phyloP scores from a whole-genome alignment of 2,797 vertebrate genomes.

The Argentina silus region DNA sequence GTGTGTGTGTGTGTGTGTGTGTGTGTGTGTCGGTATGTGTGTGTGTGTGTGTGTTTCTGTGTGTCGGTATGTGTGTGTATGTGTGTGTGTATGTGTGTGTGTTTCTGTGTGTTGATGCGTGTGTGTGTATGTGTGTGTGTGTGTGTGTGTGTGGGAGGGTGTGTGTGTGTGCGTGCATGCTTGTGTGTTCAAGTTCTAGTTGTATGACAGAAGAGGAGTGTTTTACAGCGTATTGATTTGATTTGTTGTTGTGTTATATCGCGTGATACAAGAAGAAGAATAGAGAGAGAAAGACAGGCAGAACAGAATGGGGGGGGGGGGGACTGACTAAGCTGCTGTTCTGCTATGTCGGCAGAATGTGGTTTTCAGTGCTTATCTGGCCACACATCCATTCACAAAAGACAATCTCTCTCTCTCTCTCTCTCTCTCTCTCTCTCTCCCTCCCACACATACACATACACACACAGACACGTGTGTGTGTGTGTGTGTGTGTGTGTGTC shows the following conservation, averaged over 20 bases:
- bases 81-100: conserved; percentile 30
- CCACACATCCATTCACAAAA: conserved; percentile 4
- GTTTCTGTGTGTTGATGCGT: background rate
- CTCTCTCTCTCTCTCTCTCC: too few relatives aligned
- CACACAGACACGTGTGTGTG: too few relatives aligned
- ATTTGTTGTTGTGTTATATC: background rate
- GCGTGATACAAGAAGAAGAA: background rate
- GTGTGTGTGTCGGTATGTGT: background rate
- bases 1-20: background rate
- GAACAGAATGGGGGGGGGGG: background rate
- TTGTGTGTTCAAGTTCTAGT: background rate
- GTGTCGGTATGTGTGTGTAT: background rate
- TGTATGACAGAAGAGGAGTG: background rate
- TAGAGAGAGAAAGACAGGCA: background rate
- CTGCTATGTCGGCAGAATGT: conserved; percentile 2
- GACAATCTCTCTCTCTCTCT: background rate
- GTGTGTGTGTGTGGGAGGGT: conserved; percentile 50
- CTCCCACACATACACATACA: background rate
- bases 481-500: conserved; percentile 11
- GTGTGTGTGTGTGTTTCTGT: conserved; percentile 27
- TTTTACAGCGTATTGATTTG: background rate
- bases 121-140: conserved; percentile 3
- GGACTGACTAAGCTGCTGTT: background rate
- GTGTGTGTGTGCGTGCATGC: conserved; percentile 10
- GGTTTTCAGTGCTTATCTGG: background rate